These are phyloP conservation scores for Perca schrenkii DNA, from an alignment of 2,113 vertebrate species.

Conservation along the genomic window DNA sequence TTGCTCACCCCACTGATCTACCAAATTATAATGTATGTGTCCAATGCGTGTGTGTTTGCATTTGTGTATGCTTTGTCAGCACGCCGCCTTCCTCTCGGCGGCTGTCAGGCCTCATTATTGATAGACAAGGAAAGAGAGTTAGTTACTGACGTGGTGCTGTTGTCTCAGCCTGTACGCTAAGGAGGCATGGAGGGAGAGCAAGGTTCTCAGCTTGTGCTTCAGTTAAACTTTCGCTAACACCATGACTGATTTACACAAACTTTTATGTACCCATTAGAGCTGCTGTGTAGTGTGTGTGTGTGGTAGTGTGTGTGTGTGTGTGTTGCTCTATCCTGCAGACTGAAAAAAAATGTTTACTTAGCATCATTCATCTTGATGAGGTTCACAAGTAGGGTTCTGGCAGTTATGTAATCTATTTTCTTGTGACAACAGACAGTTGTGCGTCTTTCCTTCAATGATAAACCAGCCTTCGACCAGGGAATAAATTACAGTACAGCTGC, in stretches of 20 bases:
- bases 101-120: conserved; percentile 62
- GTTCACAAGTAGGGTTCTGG: conserved; percentile 33
- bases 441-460: conserved; percentile 29
- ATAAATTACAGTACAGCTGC: not conserved
- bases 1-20: not conserved
- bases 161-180: conserved; percentile 48
- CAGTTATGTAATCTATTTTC: conserved; percentile 45
- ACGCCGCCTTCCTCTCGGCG: conserved; percentile 26
- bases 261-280: conserved; percentile 69
- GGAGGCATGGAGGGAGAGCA: conserved; percentile 37
- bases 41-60: not conserved
- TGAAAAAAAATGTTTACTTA: conserved; percentile 41
- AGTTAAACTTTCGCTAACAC: conserved; percentile 14
- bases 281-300: not conserved
- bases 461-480: conserved; percentile 12
- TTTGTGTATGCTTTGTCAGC: conserved; percentile 21
- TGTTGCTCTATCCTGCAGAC: conserved; percentile 23
- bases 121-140: conserved; percentile 48
- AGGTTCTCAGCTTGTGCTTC: conserved; percentile 24
- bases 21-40: not conserved
- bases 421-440: conserved; percentile 34
- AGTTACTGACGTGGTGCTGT: conserved; percentile 56
- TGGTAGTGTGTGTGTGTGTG: no score
- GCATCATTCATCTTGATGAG: conserved; percentile 64
- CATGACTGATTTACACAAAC: conserved; percentile 63